A percentile compares a stretch with the other conserved stretches of the same genome.
phyloP scores from a whole-genome alignment of 2,797 vertebrate genomes.

The Philypnodon macrostomus region DNA sequence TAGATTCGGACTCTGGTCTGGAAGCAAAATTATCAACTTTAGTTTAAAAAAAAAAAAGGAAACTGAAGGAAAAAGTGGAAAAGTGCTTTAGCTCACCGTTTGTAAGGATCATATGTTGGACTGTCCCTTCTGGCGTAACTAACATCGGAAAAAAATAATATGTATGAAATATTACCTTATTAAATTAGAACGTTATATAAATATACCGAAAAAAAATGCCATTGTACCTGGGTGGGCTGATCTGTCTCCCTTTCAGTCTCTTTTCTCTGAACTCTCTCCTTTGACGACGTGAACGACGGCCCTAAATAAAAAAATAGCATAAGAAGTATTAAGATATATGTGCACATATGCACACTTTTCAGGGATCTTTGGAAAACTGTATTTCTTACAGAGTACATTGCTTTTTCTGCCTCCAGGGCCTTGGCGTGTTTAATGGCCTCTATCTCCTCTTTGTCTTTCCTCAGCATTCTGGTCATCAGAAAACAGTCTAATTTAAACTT shows the following conservation, averaged over 20 bases:
- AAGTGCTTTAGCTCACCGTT: constrained; percentile 78
- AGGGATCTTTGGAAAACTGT: too few relatives aligned
- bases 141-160: too few relatives aligned
- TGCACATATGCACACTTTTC: too few relatives aligned
- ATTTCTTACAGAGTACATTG: constrained; percentile 95
- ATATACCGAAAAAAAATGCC: not conserved
- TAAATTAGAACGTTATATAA: too few relatives aligned
- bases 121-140: constrained; percentile 95
- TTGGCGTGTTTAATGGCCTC: constrained; percentile 98
- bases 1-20: constrained; percentile 88
- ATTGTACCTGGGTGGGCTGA: constrained; percentile 92
- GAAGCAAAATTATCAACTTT: not conserved
- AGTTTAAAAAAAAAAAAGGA: not conserved
- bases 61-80: too few relatives aligned
- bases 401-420: constrained; percentile 94
- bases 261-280: constrained; percentile 95
- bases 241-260: constrained; percentile 91
- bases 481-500: too few relatives aligned
- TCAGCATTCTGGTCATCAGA: constrained; percentile 84
- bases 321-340: not conserved
- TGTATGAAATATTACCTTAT: too few relatives aligned
- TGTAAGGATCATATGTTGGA: constrained; percentile 96
- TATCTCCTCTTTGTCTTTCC: constrained; percentile 96
- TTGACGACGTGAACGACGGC: constrained; percentile 91
- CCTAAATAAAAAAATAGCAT: constrained; percentile 68